Percentiles rank a stretch among this genome's conserved stretches.
Evolutionary conservation across 2,888 invertebrate genomes (phyloP).

Genomic region (Callinectes sapidus): DNA sequence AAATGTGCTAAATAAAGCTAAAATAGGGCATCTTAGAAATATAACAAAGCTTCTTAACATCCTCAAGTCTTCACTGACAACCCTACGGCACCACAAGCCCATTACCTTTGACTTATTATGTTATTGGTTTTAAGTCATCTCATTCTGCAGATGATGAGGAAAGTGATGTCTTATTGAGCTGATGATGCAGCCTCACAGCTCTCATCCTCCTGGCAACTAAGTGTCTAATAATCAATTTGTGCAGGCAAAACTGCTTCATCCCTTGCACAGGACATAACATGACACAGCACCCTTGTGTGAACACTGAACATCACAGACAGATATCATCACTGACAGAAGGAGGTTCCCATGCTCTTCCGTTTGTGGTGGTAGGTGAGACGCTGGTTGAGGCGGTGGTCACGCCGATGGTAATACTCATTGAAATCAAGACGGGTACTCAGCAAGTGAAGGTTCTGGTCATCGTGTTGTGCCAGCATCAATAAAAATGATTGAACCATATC

Average conservation of each 20-base stretch:
- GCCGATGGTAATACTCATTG: slow-evolving; percentile 93
- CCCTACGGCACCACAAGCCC: not conserved
- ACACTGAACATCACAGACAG: not conserved
- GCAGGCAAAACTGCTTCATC: not conserved
- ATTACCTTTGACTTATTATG: not conserved
- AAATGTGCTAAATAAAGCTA: not conserved
- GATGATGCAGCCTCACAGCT: not conserved
- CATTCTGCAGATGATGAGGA: not conserved
- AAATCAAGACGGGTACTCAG: slow-evolving; percentile 95
- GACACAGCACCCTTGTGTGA: not conserved
- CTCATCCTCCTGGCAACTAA: not conserved
- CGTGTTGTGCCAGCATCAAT: slow-evolving; percentile 83
- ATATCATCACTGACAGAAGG: slow-evolving; percentile 57
- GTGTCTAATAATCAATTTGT: not conserved
- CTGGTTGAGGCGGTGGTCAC: slow-evolving; percentile 85
- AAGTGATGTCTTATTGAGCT: not conserved
- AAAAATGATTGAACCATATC: slow-evolving; percentile 91
- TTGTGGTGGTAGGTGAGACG: slow-evolving; percentile 77
- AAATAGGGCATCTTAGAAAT: not conserved
- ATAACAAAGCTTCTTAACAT: not conserved
- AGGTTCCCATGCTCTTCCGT: slow-evolving; percentile 73
- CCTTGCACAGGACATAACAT: not conserved
- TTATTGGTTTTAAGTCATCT: not conserved
- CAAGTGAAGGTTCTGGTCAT: slow-evolving; percentile 90
- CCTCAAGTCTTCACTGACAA: not conserved